Evolutionary conservation across 2,113 vertebrate species (phyloP).

Genomic region (Rhipidura dahli): DNA sequence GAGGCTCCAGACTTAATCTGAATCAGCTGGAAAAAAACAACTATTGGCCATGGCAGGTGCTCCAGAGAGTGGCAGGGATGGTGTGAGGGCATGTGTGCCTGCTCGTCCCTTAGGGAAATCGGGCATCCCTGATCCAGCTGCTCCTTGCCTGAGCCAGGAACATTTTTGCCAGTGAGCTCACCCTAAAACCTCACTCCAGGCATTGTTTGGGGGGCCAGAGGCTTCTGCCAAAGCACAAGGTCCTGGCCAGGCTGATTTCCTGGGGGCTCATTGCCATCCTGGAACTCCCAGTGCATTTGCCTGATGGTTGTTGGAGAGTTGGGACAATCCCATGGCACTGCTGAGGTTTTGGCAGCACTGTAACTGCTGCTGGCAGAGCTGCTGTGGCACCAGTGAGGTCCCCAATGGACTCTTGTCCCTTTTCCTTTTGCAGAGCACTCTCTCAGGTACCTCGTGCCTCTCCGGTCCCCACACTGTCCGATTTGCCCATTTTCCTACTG

Average conservation of each 20-base stretch:
- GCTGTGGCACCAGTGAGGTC: not conserved
- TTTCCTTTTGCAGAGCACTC: not conserved
- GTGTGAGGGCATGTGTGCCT: not conserved
- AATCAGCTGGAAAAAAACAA: not conserved
- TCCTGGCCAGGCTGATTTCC: not conserved
- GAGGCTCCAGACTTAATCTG: not conserved
- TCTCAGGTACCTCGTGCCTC: not conserved
- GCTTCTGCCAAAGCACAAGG: not conserved
- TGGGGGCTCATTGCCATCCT: not conserved
- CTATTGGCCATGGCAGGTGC: not conserved
- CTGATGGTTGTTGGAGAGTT: not conserved
- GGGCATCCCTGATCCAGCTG: not conserved
- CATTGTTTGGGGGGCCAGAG: not conserved
- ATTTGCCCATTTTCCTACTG: slow-evolving; percentile 4
- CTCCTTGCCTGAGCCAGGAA: not conserved
- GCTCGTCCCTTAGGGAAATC: not conserved
- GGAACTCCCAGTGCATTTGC: not conserved
- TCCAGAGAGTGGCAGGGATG: not conserved
- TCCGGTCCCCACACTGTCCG: not conserved
- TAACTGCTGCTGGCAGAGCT: not conserved
- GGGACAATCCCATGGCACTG: accelerated
- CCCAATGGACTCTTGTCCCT: not conserved
- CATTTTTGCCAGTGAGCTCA: not conserved
- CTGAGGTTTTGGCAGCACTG: not conserved
- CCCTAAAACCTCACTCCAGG: not conserved